Evolutionary conservation across 2,113 vertebrate species (phyloP).

Genomic region (Verasper variegatus): DNA sequence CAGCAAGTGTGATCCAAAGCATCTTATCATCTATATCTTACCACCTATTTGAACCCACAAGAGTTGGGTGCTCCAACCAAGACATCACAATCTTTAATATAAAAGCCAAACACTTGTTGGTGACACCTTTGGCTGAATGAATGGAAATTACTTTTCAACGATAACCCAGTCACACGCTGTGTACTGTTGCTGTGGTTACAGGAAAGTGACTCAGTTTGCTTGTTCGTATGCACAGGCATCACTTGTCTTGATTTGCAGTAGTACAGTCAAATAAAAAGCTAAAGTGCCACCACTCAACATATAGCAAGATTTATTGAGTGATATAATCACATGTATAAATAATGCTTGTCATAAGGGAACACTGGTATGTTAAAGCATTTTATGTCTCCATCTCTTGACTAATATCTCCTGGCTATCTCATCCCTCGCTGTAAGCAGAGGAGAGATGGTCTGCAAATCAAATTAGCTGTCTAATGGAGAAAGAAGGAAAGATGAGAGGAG

Average conservation of each 20-base stretch:
- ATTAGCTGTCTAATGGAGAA: constrained; percentile 74
- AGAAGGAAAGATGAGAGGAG: constrained; percentile 42
- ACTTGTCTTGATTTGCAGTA: neutral
- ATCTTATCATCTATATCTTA: too few relatives aligned
- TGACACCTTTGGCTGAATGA: neutral
- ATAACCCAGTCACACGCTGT: neutral
- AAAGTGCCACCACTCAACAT: neutral
- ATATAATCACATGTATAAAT: constrained; percentile 8
- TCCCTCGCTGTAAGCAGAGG: constrained; percentile 37
- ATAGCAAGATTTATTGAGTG: neutral
- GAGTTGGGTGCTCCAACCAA: neutral
- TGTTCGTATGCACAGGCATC: neutral
- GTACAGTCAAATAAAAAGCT: neutral
- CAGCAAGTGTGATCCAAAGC: too few relatives aligned
- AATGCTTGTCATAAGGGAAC: neutral
- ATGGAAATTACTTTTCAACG: neutral
- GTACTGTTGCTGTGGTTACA: neutral
- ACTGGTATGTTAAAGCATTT: constrained; percentile 26
- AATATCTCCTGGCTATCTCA: constrained; percentile 54
- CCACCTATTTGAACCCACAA: neutral
- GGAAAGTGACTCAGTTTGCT: neutral
- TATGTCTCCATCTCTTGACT: constrained; percentile 39
- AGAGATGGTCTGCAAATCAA: constrained; percentile 74
- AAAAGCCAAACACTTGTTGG: neutral
- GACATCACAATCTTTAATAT: neutral